Evolutionary conservation across 2,797 vertebrate species (phyloP), one percentile per base, ranked within the genome.

Genomic region (Danio albolineatus): DNA sequence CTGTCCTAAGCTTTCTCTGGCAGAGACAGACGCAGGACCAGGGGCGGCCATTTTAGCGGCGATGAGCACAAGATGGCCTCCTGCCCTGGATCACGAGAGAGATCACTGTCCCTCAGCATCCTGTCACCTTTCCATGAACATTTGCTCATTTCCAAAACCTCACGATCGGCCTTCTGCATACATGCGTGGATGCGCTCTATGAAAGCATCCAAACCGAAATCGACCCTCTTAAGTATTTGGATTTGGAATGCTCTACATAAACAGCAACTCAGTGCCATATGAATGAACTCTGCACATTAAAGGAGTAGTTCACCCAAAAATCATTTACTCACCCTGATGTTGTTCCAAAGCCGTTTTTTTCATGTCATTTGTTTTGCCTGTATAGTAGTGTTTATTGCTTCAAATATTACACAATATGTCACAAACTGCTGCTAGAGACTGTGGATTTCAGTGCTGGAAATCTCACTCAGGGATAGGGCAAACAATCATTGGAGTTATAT

Each of bases 11-110:
- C 13, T 16, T 53, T 53, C 19, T 53, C 60, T 54, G 57, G 17
- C 38, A 71, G 36, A 71, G 56, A 16, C 36, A 36, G 46, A 54
- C 49, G 12, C 13, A 48, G 44, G 46, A 28, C 17, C 13, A 43
- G 44, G n/a, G 69, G 16, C 39, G 0, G 49, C 69, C 78, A 64
- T 79, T 53, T 79, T 67, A 78, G 14, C 19, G 12, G 8, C 36
- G 73, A 49, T 4, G 57, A 65, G 38, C 60, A 44, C 38, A 66
- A 75, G 49, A 80, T 67, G 66, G 54, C 69, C 72, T 57, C 53
- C 57, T 38, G 48, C 59, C 76, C 65, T 75, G 67, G 46, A 62
- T 61, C 53, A 61, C 57, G 43, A 10, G 8, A 60, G 60, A 57
- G 19, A 82, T 44, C 10, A 53, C 46, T 64, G 59, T 46, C 64